These are phyloP conservation scores for Yasuhikotakia modesta DNA, from an alignment of 2,797 vertebrate species.

Conservation along the genomic window DNA sequence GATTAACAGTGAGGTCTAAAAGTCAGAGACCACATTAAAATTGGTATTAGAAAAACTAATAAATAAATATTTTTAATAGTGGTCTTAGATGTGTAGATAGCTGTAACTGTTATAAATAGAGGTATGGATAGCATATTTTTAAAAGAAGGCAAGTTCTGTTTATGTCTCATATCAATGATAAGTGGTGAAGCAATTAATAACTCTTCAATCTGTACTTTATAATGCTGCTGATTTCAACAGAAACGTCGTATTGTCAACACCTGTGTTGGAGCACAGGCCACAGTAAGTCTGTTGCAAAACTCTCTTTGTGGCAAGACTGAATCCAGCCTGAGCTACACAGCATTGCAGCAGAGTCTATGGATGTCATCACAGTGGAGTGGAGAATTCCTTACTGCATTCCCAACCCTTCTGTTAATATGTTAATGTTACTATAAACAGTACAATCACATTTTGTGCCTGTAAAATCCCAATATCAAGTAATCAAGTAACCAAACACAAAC, in stretches of 20 bases:
- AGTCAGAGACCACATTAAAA: too few species aligned
- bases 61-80: too few species aligned
- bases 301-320: constrained; percentile 81
- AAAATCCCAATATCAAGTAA: neutral
- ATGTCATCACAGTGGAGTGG: constrained; percentile 55
- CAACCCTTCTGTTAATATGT: neutral
- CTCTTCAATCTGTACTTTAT: constrained; percentile 67
- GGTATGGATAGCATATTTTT: constrained; percentile 41
- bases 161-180: constrained; percentile 42
- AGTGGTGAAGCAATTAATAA: constrained; percentile 37
- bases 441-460: neutral
- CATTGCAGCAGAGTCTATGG: constrained; percentile 65
- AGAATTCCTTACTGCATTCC: neutral
- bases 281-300: constrained; percentile 78
- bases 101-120: neutral
- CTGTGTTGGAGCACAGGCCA: constrained; percentile 79
- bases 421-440: neutral
- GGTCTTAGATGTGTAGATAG: too few species aligned
- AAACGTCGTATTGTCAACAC: constrained; percentile 83
- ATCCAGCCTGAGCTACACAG: constrained; percentile 66
- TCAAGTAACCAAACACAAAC: constrained; percentile 12
- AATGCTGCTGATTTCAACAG: constrained; percentile 79
- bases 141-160: constrained; percentile 64
- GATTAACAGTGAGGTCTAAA: too few species aligned
- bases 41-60: too few species aligned